Evolutionary conservation across 2,113 vertebrate species (phyloP).

Genomic region (Tenebrosternarchus preto): DNA sequence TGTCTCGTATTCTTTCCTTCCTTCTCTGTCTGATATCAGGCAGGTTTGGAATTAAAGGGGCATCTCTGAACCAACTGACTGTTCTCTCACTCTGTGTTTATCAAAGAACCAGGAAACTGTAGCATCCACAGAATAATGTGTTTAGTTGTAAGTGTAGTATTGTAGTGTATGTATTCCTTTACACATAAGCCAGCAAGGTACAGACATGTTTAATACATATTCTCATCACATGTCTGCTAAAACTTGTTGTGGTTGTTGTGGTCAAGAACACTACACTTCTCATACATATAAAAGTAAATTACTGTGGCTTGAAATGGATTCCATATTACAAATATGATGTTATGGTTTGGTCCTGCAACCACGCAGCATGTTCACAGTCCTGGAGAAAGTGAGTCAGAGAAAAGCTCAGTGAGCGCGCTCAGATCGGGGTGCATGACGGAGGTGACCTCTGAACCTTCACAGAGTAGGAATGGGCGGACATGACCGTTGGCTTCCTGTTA

Average conservation of each 20-base stretch:
- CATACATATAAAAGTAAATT: too few relatives aligned
- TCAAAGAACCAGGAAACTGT: not conserved
- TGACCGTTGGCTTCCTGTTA: conserved; percentile 68
- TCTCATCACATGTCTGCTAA: too few relatives aligned
- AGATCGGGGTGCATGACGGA: conserved; percentile 57
- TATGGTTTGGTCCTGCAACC: not conserved
- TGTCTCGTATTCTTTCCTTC: conserved; percentile 55
- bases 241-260: too few relatives aligned
- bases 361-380: conserved; percentile 2
- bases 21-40: conserved; percentile 58
- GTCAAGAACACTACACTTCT: too few relatives aligned
- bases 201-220: too few relatives aligned
- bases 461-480: conserved; percentile 61
- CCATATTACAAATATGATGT: not conserved
- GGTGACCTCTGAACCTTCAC: conserved; percentile 58
- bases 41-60: conserved; percentile 75
- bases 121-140: not conserved
- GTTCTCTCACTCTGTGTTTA: not conserved
- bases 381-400: conserved; percentile 51
- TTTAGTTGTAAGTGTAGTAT: not conserved
- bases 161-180: too few relatives aligned
- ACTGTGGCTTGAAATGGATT: not conserved
- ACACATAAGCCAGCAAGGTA: too few relatives aligned
- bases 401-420: conserved; percentile 50
- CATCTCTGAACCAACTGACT: conserved; percentile 62